phyloP scores from a whole-genome alignment of 2,113 vertebrate species.

The Stegostoma tigrinum region DNA sequence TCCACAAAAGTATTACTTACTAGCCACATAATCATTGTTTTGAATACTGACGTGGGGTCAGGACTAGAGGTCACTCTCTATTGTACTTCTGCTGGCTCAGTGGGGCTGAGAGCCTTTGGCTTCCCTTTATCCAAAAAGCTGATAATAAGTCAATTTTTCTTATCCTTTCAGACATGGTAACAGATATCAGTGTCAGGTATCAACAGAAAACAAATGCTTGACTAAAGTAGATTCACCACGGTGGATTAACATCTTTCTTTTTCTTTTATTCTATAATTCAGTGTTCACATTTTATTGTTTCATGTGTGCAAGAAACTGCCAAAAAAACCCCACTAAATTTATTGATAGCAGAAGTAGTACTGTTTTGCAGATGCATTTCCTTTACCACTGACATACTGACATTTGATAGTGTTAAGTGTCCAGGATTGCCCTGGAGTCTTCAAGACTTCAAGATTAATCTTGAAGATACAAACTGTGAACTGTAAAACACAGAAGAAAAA shows the following conservation, averaged over 20 bases:
- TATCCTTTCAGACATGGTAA: not conserved
- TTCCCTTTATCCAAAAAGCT: not conserved
- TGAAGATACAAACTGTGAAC: not conserved
- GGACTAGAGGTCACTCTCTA: not conserved
- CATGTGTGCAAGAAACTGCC: slow-evolving; percentile 8
- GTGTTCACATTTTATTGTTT: slow-evolving; percentile 5
- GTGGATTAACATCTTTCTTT: not conserved
- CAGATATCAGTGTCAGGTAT: not conserved
- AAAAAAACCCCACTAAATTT: slow-evolving; percentile 1
- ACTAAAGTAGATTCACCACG: not conserved
- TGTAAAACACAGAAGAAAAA: not conserved
- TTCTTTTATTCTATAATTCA: not conserved
- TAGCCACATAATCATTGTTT: not conserved
- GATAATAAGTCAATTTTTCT: not conserved
- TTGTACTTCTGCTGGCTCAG: not conserved
- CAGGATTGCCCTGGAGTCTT: not conserved
- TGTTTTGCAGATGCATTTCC: not conserved
- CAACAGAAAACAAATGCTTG: not conserved
- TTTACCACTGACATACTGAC: slow-evolving; percentile 31
- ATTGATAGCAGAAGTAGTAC: not conserved
- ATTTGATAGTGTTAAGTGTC: not conserved
- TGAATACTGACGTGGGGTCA: slow-evolving; percentile 4
- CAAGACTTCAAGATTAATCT: not conserved
- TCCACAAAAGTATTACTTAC: not conserved
- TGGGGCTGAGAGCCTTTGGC: too few relatives aligned